Evolutionary conservation across 2,888 invertebrate genomes (phyloP).

Genomic region (Drosophila rellima): DNA sequence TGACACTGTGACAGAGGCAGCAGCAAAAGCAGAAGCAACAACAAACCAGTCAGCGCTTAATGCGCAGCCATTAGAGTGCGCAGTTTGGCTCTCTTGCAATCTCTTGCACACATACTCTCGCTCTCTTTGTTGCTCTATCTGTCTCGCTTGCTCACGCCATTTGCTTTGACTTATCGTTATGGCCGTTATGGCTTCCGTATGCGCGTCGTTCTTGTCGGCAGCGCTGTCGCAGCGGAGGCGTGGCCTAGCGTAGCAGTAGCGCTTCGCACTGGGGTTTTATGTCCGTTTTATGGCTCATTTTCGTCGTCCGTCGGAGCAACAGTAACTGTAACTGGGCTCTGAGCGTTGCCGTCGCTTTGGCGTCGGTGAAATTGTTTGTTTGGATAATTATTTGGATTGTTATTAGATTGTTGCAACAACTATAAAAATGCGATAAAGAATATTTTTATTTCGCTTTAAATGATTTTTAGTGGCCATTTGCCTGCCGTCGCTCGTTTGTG

Average conservation of each 20-base stretch:
- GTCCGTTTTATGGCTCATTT: conserved; percentile 78
- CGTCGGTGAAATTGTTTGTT: conserved; percentile 78
- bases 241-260: conserved; percentile 78
- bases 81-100: conserved; percentile 54
- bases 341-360: conserved; percentile 73
- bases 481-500: conserved; percentile 61
- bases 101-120: conserved; percentile 9
- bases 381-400: conserved; percentile 83
- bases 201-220: conserved; percentile 56
- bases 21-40: conserved; percentile 26
- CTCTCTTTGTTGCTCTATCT: conserved; percentile 49
- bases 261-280: conserved; percentile 72
- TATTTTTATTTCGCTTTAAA: conserved; percentile 81
- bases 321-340: conserved; percentile 48
- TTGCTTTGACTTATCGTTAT: conserved; percentile 84
- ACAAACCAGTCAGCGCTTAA: conserved; percentile 43
- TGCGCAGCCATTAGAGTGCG: conserved; percentile 73
- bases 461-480: conserved; percentile 75
- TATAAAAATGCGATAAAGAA: conserved; percentile 82
- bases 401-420: conserved; percentile 84
- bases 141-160: conserved; percentile 69
- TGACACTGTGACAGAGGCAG: conserved; percentile 24
- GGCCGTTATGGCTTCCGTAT: conserved; percentile 86
- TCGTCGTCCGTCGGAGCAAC: conserved; percentile 64
- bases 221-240: conserved; percentile 72